These are phyloP conservation scores for Chondrilla cf. caribensis DNA, from an alignment of 37 sponge, comb jelly and placozoan genomes.

Conservation along the genomic window DNA sequence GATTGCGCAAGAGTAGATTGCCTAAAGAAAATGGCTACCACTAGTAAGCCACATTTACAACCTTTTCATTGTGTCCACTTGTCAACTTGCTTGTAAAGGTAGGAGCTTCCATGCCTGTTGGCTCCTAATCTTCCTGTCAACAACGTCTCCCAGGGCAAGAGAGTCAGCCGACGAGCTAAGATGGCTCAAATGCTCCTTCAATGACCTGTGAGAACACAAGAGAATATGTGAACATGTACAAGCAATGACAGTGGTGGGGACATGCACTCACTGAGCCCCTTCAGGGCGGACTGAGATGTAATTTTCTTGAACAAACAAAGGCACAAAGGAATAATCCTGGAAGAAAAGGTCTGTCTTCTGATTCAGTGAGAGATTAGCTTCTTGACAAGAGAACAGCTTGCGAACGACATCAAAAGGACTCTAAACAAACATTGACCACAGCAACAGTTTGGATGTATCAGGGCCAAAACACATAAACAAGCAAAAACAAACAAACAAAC, in stretches of 20 bases:
- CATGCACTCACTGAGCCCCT: conserved; percentile 28
- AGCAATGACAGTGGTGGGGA: background rate
- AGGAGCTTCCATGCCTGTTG: conserved; percentile 70
- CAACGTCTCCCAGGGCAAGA: conserved; percentile 77
- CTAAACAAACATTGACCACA: conserved; percentile 40
- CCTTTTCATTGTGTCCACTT: background rate
- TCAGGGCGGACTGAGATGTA: conserved; percentile 63
- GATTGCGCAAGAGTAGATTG: conserved; percentile 82
- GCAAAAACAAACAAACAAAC: background rate
- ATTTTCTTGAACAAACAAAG: conserved; percentile 98
- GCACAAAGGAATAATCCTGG: conserved; percentile 83
- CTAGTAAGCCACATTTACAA: background rate
- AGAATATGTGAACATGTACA: background rate
- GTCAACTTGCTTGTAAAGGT: conserved; percentile 62
- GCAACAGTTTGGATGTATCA: too few species aligned
- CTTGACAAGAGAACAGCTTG: conserved; percentile 60
- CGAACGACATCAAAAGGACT: conserved; percentile 89
- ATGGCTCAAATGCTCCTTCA: background rate
- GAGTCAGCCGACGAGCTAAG: conserved; percentile 79
- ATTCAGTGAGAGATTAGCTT: conserved; percentile 44
- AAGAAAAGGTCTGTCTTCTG: conserved; percentile 94
- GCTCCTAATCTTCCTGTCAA: conserved; percentile 63
- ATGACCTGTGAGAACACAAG: conserved; percentile 19
- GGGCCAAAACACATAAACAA: too few species aligned
- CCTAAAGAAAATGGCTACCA: conserved; percentile 31